Base-by-base conservation (phyloP, 1,140 invertebrate species). In the Danaus plexippus region DNA sequence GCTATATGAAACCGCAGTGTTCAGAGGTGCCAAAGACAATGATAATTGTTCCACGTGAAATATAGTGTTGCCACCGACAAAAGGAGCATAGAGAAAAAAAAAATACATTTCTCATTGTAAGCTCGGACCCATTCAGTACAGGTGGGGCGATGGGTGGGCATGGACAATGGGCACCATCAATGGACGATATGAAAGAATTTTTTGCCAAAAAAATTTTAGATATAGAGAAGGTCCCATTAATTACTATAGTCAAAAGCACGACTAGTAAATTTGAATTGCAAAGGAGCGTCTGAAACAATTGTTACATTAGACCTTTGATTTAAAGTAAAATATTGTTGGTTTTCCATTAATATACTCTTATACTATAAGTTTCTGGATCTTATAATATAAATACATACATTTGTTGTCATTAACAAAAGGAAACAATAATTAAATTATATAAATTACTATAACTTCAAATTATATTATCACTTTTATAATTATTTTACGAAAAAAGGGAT, bases 1-100 rank as follows among this genome's bases (percentile, higher is more conserved):
- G 67, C 65, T 65, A 55, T 59, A 71, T 66, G 64, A 66, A 77
- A 84, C 76, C 73, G 65, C 78, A 75, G 59, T 71, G 64, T 70
- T 71, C 73, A 51, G 67, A 80, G 79, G 77, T 80, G 80, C 65
- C 75, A 85, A 86, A 86, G 76, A 86, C 83, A 86, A 86, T 83
- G 83, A 80, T 84, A 83, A 85, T 86, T 85, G 83, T 85, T 73
- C 78, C 76, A 76, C 67, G 67, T 85, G 80, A 86, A 81, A 80
- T 85, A 85, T 86, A 84, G 81, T 73, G 72, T 77, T 83, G 80
- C 83, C 77, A 80, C 77, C 72, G 80, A 79, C 80, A 86, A 86
- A 83, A 78, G 71, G 56, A 71, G 62, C 65, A 69, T 68, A 67
- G 59, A 66, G 65, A 77, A 72, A 75, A 80, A n/a, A 79, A 82